Evolutionary conservation across 2,113 vertebrate species (phyloP).

Genomic region (Aphelocoma coerulescens): DNA sequence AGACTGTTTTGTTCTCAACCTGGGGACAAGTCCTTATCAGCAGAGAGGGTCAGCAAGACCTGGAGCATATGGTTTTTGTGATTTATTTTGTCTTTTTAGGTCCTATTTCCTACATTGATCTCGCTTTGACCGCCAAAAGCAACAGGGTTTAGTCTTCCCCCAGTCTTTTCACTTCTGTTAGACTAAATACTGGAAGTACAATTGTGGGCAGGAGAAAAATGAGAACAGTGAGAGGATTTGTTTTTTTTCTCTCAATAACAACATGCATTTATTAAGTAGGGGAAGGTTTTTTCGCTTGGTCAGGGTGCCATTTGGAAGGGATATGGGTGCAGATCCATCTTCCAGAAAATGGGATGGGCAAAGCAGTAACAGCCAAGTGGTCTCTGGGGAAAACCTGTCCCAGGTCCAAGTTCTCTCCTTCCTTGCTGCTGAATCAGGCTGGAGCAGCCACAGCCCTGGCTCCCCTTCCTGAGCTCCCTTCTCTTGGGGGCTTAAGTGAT

Average conservation of each 20-base stretch:
- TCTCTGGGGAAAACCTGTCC: neutral
- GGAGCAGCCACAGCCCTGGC: neutral
- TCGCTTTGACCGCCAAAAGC: neutral
- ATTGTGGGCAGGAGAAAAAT: neutral
- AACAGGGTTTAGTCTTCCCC: neutral
- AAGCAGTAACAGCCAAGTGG: neutral
- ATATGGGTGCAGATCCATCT: neutral
- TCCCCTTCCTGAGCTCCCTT: neutral
- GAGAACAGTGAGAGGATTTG: neutral
- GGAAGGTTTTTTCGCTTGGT: rapidly evolving
- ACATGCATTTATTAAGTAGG: neutral
- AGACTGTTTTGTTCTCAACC: neutral
- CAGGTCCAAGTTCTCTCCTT: neutral
- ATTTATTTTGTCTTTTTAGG: neutral
- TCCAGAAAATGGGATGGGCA: neutral
- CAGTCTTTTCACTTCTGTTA: neutral
- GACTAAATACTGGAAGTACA: neutral
- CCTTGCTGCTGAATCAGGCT: neutral
- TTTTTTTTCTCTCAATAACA: neutral
- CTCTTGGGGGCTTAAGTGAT: neutral
- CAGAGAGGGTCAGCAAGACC: neutral
- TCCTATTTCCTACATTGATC: neutral
- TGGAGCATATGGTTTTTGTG: neutral
- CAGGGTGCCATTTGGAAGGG: neutral
- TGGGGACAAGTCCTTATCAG: neutral